Evolutionary conservation across 2,113 vertebrate genomes (phyloP), one percentile per base, ranked within the genome.

Genomic region (Cheilinus undulatus): DNA sequence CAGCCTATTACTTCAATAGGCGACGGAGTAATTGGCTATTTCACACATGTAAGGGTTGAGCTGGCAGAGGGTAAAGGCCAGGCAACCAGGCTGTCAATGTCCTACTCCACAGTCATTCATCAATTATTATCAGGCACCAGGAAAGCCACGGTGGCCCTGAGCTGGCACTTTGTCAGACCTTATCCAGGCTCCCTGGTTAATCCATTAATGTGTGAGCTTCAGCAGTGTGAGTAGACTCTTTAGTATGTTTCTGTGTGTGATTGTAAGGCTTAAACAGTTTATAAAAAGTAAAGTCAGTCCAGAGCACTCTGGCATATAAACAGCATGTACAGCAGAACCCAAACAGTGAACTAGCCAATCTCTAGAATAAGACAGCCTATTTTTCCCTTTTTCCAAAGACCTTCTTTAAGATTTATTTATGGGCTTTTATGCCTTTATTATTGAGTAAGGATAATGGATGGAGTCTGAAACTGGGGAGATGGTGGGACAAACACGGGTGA

Each of bases 1-100:
- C 95, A 95, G 95, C 92, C 94, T 96, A 95, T 97, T 96, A 95
- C 95, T 93, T 94, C 93, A 95, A 94, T 95, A 94, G 93, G 93
- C 92, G 93, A 94, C 81, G 78, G 87, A 94, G 96, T 98, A 99
- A 98, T 99, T 98, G 97, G 95, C 95, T 97, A 97, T 98, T 98
- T 98, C 96, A 97, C 96, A 98, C 95, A 96, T 95, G 96, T 95
- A 93, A 97, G 95, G 95, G 94, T 95, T 95, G 95, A 96, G 94
- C 94, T 94, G 94, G 94, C 94, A 94, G 94, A 95, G 96, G 95
- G 94, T 95, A 98, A 96, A 98, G 96, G 96, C 92, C 96, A 96
- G 91, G 92, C 94, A 95, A 94, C 94, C 93, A 94, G 91, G 86
- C 95, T 97, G 96, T 97, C 96, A 95, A 93, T 89, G 94, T 92